A percentile compares a stretch with the other conserved stretches of the same genome.
Conservation (phyloP, 1,140 invertebrate species). For the Trichonephila clavipes region DNA sequence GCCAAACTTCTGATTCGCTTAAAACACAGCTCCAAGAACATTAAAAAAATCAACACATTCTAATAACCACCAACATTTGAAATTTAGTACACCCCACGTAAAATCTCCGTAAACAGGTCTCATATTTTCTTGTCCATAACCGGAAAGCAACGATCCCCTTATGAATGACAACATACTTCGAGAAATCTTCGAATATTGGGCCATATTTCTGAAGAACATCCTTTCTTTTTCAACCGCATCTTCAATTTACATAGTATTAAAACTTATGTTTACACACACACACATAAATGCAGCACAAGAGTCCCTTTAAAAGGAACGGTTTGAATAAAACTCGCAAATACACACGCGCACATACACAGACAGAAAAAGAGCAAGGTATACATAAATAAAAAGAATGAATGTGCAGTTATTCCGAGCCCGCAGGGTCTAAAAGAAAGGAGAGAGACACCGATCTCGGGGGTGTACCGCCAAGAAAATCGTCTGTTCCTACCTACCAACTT, state of each 20-base stretch:
- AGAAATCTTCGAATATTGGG: background rate
- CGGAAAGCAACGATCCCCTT: too few species aligned
- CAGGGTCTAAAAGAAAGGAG: background rate
- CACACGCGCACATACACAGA: background rate
- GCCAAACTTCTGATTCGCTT: too few species aligned
- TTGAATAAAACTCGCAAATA: background rate
- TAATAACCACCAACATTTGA: too few species aligned
- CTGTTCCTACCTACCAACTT: background rate
- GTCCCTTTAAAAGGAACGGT: background rate
- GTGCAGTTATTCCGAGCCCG: background rate
- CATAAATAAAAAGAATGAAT: slow-evolving; percentile 27
- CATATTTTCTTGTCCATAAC: too few species aligned
- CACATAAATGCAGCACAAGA: background rate
- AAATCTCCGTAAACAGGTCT: too few species aligned
- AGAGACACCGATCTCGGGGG: slow-evolving; percentile 32
- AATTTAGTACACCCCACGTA: too few species aligned
- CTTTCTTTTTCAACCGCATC: background rate
- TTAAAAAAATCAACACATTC: too few species aligned
- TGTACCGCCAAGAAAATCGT: slow-evolving; percentile 7
- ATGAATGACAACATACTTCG: too few species aligned
- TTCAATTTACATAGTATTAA: background rate
- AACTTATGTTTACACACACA: background rate
- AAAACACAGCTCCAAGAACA: too few species aligned
- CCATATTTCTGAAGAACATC: background rate
- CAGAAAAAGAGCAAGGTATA: background rate